phyloP scores from a whole-genome alignment of 1,140 invertebrate species.

The Drosophila arizonae region DNA sequence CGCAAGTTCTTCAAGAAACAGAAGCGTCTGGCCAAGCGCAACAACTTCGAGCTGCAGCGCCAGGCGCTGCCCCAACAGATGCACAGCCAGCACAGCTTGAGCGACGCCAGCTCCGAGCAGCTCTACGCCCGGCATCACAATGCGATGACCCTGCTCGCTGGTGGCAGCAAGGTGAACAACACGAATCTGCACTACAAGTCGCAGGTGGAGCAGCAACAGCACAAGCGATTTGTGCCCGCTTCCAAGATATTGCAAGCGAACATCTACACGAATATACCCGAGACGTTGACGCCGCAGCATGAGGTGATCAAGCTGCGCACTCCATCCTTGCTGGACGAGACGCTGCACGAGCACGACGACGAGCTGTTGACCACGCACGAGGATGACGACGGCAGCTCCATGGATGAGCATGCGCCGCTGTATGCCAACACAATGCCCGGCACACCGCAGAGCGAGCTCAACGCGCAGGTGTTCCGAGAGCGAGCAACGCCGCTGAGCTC shows the following conservation, averaged over 20 bases:
- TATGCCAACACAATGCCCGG: slow-evolving; percentile 72
- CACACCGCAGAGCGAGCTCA: slow-evolving; percentile 35
- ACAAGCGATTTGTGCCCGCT: slow-evolving; percentile 59
- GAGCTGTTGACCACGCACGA: slow-evolving; percentile 38
- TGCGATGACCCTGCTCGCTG: slow-evolving; percentile 87
- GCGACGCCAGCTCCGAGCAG: slow-evolving; percentile 84
- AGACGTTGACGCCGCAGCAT: slow-evolving; percentile 86
- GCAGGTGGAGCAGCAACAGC: slow-evolving; percentile 36
- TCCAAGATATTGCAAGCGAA: slow-evolving; percentile 86
- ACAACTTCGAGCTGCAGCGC: slow-evolving; percentile 87
- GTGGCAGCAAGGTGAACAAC: slow-evolving; percentile 89
- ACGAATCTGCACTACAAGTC: slow-evolving; percentile 86
- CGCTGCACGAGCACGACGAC: slow-evolving; percentile 80
- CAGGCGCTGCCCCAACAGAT: slow-evolving; percentile 84
- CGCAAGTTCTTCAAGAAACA: slow-evolving; percentile 96
- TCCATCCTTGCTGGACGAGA: slow-evolving; percentile 82
- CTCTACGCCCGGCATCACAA: slow-evolving; percentile 83
- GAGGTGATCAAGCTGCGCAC: slow-evolving; percentile 83
- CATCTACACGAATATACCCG: slow-evolving; percentile 89
- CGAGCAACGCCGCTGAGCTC: slow-evolving; percentile 40
- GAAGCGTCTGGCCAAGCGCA: slow-evolving; percentile 89
- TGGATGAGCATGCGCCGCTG: slow-evolving; percentile 65
- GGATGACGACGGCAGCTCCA: slow-evolving; percentile 60
- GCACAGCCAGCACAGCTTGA: slow-evolving; percentile 82
- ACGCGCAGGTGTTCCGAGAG: slow-evolving; percentile 34